Conservation (phyloP, 2,113 vertebrate species). For the Fulmarus glacialis region DNA sequence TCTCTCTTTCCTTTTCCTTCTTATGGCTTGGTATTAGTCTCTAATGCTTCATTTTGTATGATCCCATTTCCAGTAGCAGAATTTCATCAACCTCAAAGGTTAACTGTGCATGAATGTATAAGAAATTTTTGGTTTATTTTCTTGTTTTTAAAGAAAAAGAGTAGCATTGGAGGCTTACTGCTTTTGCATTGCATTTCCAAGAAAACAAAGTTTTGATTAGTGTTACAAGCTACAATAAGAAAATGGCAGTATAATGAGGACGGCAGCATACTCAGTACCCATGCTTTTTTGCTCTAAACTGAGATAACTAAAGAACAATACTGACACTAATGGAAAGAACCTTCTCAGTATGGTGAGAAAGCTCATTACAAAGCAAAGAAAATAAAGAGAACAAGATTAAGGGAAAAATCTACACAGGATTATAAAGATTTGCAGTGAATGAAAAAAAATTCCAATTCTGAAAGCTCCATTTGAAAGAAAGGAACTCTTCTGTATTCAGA, state of each 20-base stretch:
- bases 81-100: not conserved
- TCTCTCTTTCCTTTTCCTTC: not conserved
- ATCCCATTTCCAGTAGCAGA: not conserved
- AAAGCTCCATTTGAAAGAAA: not conserved
- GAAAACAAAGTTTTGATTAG: not conserved
- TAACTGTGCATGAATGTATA: not conserved
- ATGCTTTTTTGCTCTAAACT: not conserved
- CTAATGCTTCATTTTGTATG: not conserved
- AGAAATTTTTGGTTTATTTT: not conserved
- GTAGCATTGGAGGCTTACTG: not conserved
- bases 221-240: not conserved
- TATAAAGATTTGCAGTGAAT: not conserved
- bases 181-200: not conserved
- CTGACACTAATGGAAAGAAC: not conserved
- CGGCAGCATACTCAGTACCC: not conserved
- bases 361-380: not conserved
- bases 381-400: not conserved
- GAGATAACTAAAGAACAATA: not conserved
- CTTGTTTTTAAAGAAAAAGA: not conserved
- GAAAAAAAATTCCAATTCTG: not conserved
- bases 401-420: not conserved
- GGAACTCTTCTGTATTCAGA: not conserved
- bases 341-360: not conserved
- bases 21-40: not conserved
- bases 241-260: not conserved